phyloP scores from a whole-genome alignment of 2,888 invertebrate genomes.

The Deroplatys truncata region DNA sequence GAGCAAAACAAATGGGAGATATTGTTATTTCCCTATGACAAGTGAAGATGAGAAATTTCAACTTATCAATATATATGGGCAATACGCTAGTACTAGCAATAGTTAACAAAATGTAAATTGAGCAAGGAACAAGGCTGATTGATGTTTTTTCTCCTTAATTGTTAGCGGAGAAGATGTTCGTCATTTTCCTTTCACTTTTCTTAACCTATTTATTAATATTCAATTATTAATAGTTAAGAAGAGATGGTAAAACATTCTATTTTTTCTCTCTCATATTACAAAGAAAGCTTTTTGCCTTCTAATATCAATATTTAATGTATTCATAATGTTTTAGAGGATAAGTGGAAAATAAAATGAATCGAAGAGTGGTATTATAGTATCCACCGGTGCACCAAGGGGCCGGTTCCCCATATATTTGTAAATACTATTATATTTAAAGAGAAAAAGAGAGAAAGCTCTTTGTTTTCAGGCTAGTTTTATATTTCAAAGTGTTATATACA shows the following conservation, averaged over 20 bases:
- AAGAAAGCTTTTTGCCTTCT: constrained; percentile 2
- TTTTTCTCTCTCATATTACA: constrained; percentile 13
- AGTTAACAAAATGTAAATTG: background rate
- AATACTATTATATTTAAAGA: background rate
- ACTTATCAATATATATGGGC: background rate
- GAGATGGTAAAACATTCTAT: background rate
- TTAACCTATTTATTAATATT: background rate
- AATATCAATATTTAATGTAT: constrained; percentile 6
- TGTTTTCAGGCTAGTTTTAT: constrained; percentile 2
- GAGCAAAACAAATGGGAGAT: background rate
- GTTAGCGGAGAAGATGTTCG: background rate
- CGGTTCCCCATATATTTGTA: constrained; percentile 10
- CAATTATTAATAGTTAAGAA: background rate
- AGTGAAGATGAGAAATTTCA: background rate
- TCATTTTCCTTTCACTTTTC: background rate
- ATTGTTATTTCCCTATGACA: background rate
- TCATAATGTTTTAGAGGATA: constrained; percentile 1
- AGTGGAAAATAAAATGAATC: background rate
- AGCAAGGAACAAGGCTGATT: background rate
- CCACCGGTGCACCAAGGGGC: background rate
- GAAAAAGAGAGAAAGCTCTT: constrained; percentile 1
- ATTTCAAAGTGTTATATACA: background rate
- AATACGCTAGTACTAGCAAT: background rate
- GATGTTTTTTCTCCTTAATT: background rate
- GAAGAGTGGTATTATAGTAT: background rate